Evolutionary conservation across 2,888 invertebrate genomes (phyloP), one percentile per base, ranked within the genome.

Genomic region (Phragmatobia fuliginosa): DNA sequence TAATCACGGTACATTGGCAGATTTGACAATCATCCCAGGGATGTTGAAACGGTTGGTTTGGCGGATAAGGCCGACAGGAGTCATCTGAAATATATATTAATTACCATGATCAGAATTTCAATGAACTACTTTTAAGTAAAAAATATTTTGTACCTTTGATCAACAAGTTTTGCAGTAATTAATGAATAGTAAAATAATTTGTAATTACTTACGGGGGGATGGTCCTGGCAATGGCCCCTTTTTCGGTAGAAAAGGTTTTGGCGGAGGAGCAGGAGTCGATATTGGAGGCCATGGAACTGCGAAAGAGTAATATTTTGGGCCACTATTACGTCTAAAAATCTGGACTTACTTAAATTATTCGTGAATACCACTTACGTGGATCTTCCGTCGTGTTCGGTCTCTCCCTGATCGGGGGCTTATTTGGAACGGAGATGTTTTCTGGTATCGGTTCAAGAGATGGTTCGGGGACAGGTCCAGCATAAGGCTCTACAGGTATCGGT

Each of bases 1-100:
- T 76, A 14, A 83, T 77, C 74, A 94, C 94, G 1, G 78, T 83
- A 75, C 94, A 94, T 52, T 91, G 77, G 73, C 94, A 94, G 62
- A 88, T 76, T 79, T 91, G 91, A 78, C 94, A 94, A 2, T 90
- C 89, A 72, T 94, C 93, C 94, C 94, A 94, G 0, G 94, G 94
- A 74, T 94, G 94, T 75, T 91, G 89, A 89, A 94, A 94, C 0
- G 89, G 87, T 62, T 85, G 84, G 71, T 90, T 88, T 0, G 93
- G 91, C 0, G 84, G 76, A 76, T 85, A 94, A 0, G 94, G 94
- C 0, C 80, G 80, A 80, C 94, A 94, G 33, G 93, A 92, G 49
- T 90, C 88, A 73, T 94, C 94, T 94, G 71, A 58, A 74, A 56
- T 1, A 8, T 61, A 64, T 62, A 52, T 21, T 0, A 25, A 52